A percentile compares a stretch with the other conserved stretches of the same genome.
Conservation (phyloP, 2,797 vertebrate species). For the Mionectes olivaceus region DNA sequence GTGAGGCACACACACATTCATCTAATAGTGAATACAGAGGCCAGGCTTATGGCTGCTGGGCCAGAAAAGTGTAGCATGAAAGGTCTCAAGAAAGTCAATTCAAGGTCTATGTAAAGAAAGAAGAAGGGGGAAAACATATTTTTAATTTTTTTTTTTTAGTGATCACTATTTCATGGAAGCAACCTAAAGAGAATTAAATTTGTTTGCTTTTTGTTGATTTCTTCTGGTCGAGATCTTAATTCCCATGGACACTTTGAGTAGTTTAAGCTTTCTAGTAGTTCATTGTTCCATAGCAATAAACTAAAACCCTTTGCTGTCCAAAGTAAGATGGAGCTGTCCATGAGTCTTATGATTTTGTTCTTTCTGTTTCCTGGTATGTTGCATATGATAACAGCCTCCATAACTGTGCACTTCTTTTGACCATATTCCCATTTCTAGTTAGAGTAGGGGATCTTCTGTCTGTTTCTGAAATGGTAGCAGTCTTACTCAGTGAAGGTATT, state of each 20-base stretch:
- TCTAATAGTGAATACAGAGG: not conserved
- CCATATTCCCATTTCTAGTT: not conserved
- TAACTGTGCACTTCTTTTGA: not conserved
- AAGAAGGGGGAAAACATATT: fast-evolving
- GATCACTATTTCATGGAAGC: not conserved
- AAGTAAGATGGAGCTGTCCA: not conserved
- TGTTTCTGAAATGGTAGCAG: not conserved
- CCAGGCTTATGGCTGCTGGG: not conserved
- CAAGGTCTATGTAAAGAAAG: not conserved
- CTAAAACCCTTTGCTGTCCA: not conserved
- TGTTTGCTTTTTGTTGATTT: not conserved
- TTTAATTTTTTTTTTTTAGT: not conserved
- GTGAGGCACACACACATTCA: not conserved
- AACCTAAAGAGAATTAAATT: not conserved
- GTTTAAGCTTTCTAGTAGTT: not conserved
- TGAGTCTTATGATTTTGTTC: not conserved
- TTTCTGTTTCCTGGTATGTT: not conserved
- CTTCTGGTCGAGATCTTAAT: not conserved
- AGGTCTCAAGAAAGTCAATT: not conserved
- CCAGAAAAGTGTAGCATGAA: not conserved
- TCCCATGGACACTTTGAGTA: not conserved
- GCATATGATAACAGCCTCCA: not conserved
- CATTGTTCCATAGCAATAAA: not conserved
- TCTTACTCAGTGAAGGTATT: not conserved
- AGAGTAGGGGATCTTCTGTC: not conserved